Evolutionary conservation across 2,113 vertebrate genomes (phyloP).

Genomic region (human): GRCh38 chr2:56340001-56340500

Average conservation of each 20-base stretch:
- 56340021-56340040: neutral
- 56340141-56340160: neutral
- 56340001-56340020: neutral
- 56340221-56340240: neutral
- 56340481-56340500: too few relatives aligned
- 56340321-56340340: neutral
- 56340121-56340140: neutral
- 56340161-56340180: conserved; percentile 1
- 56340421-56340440: neutral
- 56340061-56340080: neutral
- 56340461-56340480: too few relatives aligned
- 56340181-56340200: neutral
- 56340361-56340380: neutral
- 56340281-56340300: neutral
- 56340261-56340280: neutral
- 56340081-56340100: neutral
- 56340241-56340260: neutral
- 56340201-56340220: conserved; percentile 21
- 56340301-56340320: neutral
- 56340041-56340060: neutral
- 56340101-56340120: neutral
- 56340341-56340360: neutral
- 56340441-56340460: neutral
- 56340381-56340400: neutral
- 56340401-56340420: neutral